A percentile compares a stretch with the other conserved stretches of the same genome.
Evolutionary conservation across 2,888 invertebrate genomes (phyloP).

Genomic region (Philopedon plagiatum): DNA sequence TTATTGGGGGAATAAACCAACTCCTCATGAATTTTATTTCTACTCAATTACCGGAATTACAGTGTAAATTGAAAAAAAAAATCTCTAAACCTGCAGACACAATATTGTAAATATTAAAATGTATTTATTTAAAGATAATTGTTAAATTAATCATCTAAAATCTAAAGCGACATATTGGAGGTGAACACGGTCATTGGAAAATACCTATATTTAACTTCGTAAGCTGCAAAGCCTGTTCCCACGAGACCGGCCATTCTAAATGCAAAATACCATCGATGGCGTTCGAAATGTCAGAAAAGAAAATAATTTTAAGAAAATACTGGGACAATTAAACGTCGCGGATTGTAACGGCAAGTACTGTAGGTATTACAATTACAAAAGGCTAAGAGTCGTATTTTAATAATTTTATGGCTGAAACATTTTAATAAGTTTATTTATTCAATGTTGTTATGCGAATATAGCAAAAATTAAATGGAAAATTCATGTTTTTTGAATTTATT

Average conservation of each 20-base stretch:
- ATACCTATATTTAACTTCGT: background rate
- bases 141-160: too few relatives aligned
- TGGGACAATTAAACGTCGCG: constrained; percentile 54
- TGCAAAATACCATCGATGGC: constrained; percentile 10
- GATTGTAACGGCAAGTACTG: constrained; percentile 56
- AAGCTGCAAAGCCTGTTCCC: constrained; percentile 5
- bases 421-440: background rate
- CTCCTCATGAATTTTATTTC: too few relatives aligned
- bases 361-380: constrained; percentile 61
- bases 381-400: background rate
- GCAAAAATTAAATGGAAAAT: background rate
- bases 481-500: background rate
- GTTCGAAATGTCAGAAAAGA: constrained; percentile 32
- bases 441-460: background rate
- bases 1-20: too few relatives aligned
- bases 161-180: too few relatives aligned
- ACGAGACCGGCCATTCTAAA: constrained; percentile 13
- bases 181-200: background rate
- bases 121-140: too few relatives aligned
- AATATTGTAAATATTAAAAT: too few relatives aligned
- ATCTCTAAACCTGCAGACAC: too few relatives aligned
- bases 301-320: constrained; percentile 43
- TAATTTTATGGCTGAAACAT: background rate
- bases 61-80: too few relatives aligned
- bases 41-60: too few relatives aligned